A percentile compares a stretch with the other conserved stretches of the same genome.
These are phyloP conservation scores for Hyposoter didymator DNA, from an alignment of 2,888 invertebrate species.

Conservation along the genomic window DNA sequence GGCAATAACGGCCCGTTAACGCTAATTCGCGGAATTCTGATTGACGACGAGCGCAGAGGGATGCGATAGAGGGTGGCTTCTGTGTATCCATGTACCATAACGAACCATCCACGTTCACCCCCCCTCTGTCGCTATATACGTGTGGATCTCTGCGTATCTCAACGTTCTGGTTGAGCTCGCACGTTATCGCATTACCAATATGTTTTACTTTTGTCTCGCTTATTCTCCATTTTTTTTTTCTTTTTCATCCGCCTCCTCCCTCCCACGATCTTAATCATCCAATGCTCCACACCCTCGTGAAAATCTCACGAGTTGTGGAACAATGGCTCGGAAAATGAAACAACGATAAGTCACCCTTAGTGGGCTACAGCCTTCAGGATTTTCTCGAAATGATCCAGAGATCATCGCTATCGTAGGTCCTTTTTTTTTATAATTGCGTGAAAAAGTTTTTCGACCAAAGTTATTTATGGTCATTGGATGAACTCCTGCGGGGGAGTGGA, in stretches of 20 bases:
- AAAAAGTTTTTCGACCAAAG: background rate
- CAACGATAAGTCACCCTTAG: slow-evolving; percentile 20
- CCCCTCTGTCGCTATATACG: slow-evolving; percentile 10
- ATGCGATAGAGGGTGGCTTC: slow-evolving; percentile 66
- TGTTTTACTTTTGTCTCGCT: slow-evolving; percentile 48
- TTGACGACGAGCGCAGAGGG: slow-evolving; percentile 81
- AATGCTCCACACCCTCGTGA: slow-evolving; percentile 52
- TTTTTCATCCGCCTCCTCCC: slow-evolving; percentile 34
- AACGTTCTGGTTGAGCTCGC: slow-evolving; percentile 47
- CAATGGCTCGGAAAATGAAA: slow-evolving; percentile 31
- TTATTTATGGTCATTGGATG: slow-evolving; percentile 18
- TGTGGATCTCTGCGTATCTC: slow-evolving; percentile 34
- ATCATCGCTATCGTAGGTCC: background rate
- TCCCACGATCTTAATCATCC: slow-evolving; percentile 37
- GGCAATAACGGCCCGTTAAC: slow-evolving; percentile 84
- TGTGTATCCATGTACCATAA: slow-evolving; percentile 35
- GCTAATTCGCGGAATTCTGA: slow-evolving; percentile 85
- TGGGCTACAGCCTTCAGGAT: background rate
- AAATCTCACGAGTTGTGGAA: slow-evolving; percentile 32
- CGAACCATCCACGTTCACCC: slow-evolving; percentile 57
- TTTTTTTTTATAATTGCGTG: background rate
- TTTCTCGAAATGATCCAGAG: background rate
- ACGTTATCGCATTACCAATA: slow-evolving; percentile 51
- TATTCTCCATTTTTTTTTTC: slow-evolving; percentile 54
- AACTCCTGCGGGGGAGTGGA: background rate